Evolutionary conservation across 2,113 vertebrate species (phyloP), one percentile per base, ranked within the genome.

Genomic region (Nibea albiflora): DNA sequence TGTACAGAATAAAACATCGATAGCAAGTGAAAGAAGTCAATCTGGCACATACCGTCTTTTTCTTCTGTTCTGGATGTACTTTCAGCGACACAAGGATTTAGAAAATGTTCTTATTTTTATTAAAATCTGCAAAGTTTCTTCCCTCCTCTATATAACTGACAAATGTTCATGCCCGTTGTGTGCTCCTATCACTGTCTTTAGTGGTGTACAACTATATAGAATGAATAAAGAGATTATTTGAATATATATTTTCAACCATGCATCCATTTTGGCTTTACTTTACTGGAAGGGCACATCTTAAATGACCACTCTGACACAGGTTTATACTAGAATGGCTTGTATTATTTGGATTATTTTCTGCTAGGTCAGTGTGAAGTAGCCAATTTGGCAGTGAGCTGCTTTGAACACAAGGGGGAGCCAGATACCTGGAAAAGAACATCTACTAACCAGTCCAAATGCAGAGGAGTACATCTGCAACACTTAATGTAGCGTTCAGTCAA

Each of bases 1-100:
- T 98, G 97, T 98, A 98, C 97, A 98, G 96, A 98, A 97, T 97
- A 92, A 95, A 93, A 92, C 90, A 90, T 93, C 89, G 89, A 91
- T 92, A 93, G 93, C 88, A 92, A 93, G 86, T 92, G 76, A 90
- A 93, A 91, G 85, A 90, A 90, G 85, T 90, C 86, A 72, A 90
- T 90, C 90, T 88, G 90, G 89, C 91, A 94, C 90, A 92, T 88
- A 88, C 78, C 68, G 72, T 89, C 69, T 89, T 91, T 86, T 89
- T 85, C 65, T 76, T 64, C 78, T 44, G 75, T 76, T 84, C 44
- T 83, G 58, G 67, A 85, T 88, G 86, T 87, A 88, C 73, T 79
- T 84, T 85, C 78, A 76, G 85, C 78, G 69, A 85, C 82, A 78
- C 70, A 60, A 83, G 46, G 60, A 68, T 78, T 85, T 87, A 80